Evolutionary conservation across 2,888 invertebrate species (phyloP).

Genomic region (Macroteleia sp.): DNA sequence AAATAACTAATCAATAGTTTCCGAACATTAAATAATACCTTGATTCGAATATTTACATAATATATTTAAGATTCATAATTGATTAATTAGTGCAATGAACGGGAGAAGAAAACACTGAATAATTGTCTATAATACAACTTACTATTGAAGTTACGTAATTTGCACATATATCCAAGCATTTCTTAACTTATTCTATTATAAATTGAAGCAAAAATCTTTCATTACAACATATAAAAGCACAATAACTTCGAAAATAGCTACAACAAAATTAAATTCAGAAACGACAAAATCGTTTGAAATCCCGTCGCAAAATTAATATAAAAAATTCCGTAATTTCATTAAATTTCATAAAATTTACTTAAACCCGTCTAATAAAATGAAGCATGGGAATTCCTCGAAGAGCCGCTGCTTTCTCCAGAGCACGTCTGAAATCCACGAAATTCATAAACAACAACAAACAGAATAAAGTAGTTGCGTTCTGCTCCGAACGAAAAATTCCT

Average conservation of each 20-base stretch:
- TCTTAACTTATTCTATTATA: too few species aligned
- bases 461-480: constrained; percentile 26
- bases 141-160: too few species aligned
- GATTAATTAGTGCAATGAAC: too few species aligned
- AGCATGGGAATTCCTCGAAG: constrained; percentile 8
- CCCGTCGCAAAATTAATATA: constrained; percentile 17
- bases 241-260: not conserved
- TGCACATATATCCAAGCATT: too few species aligned
- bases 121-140: too few species aligned
- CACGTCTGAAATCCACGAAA: constrained; percentile 13
- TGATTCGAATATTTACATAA: too few species aligned
- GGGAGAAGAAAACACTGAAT: too few species aligned
- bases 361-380: constrained; percentile 20
- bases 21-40: too few species aligned
- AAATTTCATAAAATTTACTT: constrained; percentile 24
- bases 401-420: not conserved
- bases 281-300: constrained; percentile 17
- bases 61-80: too few species aligned
- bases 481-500: constrained; percentile 21
- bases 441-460: constrained; percentile 36
- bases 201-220: not conserved
- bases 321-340: constrained; percentile 29
- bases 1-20: too few species aligned
- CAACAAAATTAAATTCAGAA: constrained; percentile 6
- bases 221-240: not conserved